A percentile compares a stretch with the other conserved stretches of the same genome.
phyloP scores from a whole-genome alignment of 2,797 vertebrate genomes.

The Clarias fuscus region DNA sequence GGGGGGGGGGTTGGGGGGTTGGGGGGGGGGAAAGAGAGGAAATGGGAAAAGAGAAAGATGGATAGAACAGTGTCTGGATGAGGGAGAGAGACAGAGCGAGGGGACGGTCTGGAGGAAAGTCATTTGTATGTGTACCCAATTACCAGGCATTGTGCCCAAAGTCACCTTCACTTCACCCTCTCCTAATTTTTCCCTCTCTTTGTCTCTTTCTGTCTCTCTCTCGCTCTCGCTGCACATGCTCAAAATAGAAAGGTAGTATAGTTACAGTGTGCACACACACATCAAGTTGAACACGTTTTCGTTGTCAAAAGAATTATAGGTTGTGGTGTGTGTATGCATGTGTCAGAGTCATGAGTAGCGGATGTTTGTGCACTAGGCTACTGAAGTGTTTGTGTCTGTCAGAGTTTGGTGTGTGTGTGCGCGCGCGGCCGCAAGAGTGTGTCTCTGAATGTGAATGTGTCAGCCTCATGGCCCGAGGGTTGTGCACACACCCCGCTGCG shows the following conservation, averaged over 20 bases:
- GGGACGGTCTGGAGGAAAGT: conserved; percentile 64
- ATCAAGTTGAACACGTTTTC: neutral
- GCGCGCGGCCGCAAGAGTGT: neutral
- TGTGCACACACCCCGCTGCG: conserved; percentile 21
- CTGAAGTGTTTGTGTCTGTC: conserved; percentile 25
- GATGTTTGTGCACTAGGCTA: conserved; percentile 32
- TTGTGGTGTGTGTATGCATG: conserved; percentile 23
- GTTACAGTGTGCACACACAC: conserved; percentile 57
- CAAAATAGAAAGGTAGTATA: conserved; percentile 62
- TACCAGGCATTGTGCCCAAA: conserved; percentile 75
- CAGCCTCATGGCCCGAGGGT: conserved; percentile 25
- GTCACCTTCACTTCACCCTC: conserved; percentile 70
- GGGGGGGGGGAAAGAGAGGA: conserved; percentile 40
- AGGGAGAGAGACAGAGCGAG: conserved; percentile 30
- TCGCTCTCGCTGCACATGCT: conserved; percentile 21
- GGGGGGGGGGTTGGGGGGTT: too few species aligned
- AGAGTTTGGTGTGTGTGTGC: neutral
- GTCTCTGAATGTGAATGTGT: neutral
- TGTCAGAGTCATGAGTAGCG: conserved; percentile 28
- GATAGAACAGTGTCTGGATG: conserved; percentile 5
- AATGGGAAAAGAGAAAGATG: conserved; percentile 42
- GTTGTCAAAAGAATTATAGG: conserved; percentile 23
- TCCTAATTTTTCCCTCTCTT: conserved; percentile 9
- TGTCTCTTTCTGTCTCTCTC: neutral
- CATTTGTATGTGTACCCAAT: conserved; percentile 79